A percentile compares a stretch with the other conserved stretches of the same genome.
Evolutionary conservation across 1,140 invertebrate species (phyloP).

Genomic region (Leptinotarsa undecemlineata): DNA sequence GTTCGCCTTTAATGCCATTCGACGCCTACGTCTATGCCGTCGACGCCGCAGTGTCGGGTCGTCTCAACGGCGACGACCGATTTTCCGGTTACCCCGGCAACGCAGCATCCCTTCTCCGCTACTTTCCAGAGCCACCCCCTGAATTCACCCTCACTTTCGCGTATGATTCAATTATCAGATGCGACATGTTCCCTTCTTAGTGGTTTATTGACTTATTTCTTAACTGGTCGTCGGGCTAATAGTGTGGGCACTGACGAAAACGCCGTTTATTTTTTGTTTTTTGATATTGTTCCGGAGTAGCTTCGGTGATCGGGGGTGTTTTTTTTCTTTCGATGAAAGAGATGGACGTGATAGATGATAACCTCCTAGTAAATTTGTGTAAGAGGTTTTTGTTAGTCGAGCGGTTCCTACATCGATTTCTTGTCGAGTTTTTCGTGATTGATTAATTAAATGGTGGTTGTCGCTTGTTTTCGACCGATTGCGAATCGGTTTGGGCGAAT

Average conservation of each 20-base stretch:
- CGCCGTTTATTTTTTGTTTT: background rate
- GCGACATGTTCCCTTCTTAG: conserved; percentile 46
- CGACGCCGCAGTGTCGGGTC: conserved; percentile 45
- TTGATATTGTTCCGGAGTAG: background rate
- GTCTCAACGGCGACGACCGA: conserved; percentile 31
- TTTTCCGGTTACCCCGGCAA: conserved; percentile 47
- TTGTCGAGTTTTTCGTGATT: background rate
- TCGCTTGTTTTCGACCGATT: background rate
- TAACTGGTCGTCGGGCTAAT: conserved; percentile 33
- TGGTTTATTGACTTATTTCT: conserved; percentile 53
- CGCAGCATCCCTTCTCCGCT: conserved; percentile 50
- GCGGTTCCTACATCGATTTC: background rate
- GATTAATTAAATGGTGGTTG: background rate
- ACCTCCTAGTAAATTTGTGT: background rate
- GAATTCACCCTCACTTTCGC: conserved; percentile 35
- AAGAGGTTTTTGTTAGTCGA: background rate
- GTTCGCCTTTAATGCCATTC: background rate
- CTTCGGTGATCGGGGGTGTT: background rate
- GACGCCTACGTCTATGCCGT: background rate
- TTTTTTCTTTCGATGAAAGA: background rate
- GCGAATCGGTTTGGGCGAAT: background rate
- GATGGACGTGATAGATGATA: background rate
- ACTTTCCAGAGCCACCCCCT: conserved; percentile 33
- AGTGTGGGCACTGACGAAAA: conserved; percentile 13
- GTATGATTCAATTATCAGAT: conserved; percentile 53